phyloP scores from a whole-genome alignment of 2,888 invertebrate species.

The Agriopis leucophaearia region DNA sequence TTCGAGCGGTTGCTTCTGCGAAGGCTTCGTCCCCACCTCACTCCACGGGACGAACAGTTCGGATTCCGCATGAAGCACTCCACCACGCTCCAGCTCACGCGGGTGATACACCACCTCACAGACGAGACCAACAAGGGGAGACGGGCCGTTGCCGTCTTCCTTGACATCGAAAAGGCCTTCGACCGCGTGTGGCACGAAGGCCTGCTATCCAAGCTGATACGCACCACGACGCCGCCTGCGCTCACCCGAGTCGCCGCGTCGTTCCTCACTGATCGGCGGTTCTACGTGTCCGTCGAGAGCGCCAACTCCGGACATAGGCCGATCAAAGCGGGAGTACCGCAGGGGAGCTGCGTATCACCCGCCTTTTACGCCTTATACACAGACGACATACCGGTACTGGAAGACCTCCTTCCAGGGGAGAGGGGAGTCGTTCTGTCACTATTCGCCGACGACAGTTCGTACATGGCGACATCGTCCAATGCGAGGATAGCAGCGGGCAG shows the following conservation, averaged over 20 bases:
- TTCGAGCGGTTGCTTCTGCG: constrained; percentile 44
- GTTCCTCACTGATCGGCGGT: constrained; percentile 39
- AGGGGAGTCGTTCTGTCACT: constrained; percentile 17
- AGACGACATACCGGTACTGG: constrained; percentile 40
- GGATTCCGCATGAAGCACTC: constrained; percentile 46
- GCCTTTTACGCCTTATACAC: constrained; percentile 41
- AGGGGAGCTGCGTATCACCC: constrained; percentile 34
- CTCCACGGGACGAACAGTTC: constrained; percentile 41
- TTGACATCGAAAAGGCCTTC: constrained; percentile 36
- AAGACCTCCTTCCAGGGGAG: not conserved
- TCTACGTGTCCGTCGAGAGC: constrained; percentile 42
- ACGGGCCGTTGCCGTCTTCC: constrained; percentile 43
- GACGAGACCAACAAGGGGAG: constrained; percentile 36
- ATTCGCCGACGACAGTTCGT: constrained; percentile 22
- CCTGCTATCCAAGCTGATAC: constrained; percentile 47
- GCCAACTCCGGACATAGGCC: constrained; percentile 1
- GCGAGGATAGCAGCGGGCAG: not conserved
- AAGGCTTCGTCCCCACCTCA: constrained; percentile 1
- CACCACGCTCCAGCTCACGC: constrained; percentile 50
- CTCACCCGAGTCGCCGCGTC: constrained; percentile 36
- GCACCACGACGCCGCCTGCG: constrained; percentile 21
- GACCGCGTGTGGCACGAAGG: constrained; percentile 55
- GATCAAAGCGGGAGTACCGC: constrained; percentile 7
- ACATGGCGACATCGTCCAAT: constrained; percentile 1
- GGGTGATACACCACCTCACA: constrained; percentile 45